These are phyloP conservation scores for Anarrhichthys ocellatus DNA, from an alignment of 2,113 vertebrate genomes.

Conservation along the genomic window DNA sequence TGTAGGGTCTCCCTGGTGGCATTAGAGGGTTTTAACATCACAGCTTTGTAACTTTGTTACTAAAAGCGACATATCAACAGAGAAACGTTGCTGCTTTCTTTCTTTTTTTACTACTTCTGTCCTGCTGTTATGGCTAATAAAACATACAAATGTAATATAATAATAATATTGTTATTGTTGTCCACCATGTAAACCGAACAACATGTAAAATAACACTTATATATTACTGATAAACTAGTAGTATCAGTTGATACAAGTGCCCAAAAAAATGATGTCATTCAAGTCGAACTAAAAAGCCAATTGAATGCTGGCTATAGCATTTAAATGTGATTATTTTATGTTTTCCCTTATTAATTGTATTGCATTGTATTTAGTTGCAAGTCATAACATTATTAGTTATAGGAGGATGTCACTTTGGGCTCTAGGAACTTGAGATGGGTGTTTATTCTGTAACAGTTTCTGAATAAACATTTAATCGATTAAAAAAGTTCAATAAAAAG, in stretches of 20 bases:
- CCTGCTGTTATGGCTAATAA: neutral
- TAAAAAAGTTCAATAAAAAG: neutral
- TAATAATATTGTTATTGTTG: neutral
- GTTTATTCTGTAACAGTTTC: neutral
- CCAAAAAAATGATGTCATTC: neutral
- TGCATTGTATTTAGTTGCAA: neutral
- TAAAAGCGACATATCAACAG: conserved; percentile 32
- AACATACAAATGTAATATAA: neutral
- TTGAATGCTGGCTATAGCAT: neutral
- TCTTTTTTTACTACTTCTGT: neutral
- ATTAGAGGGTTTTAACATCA: conserved; percentile 49
- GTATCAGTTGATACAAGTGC: too few species aligned
- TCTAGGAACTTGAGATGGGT: neutral
- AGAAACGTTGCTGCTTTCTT: conserved; percentile 6
- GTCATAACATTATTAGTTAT: neutral
- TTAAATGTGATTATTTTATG: neutral
- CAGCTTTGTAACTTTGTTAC: conserved; percentile 56
- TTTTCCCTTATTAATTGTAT: neutral
- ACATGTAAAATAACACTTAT: neutral
- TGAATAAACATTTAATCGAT: neutral
- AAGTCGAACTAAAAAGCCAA: neutral
- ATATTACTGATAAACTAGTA: neutral
- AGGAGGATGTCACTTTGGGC: neutral
- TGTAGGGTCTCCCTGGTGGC: conserved; percentile 66
- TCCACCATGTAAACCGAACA: neutral